A percentile compares a stretch with the other conserved stretches of the same genome.
phyloP scores from a whole-genome alignment of 1,140 invertebrate genomes.

The Drosophila virilis region DNA sequence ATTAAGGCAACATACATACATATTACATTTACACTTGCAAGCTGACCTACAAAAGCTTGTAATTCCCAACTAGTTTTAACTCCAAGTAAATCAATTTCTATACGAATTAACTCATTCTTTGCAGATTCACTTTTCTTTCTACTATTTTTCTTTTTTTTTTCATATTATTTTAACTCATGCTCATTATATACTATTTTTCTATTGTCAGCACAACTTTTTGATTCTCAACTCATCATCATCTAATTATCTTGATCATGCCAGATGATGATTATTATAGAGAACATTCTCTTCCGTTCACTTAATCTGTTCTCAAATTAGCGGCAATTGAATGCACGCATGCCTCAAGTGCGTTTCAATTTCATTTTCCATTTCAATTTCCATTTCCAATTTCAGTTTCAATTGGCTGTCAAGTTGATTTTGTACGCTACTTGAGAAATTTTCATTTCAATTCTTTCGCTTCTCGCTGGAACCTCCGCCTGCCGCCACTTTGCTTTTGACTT shows the following conservation, averaged over 20 bases:
- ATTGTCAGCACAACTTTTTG: neutral
- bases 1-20: too few relatives aligned
- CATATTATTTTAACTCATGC: neutral
- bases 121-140: neutral
- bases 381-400: constrained; percentile 62
- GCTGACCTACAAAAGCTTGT: too few relatives aligned
- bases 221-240: constrained; percentile 5
- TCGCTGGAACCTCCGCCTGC: constrained; percentile 21
- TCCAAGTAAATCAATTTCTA: too few relatives aligned
- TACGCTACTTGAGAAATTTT: constrained; percentile 39
- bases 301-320: constrained; percentile 44
- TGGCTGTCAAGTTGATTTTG: constrained; percentile 61
- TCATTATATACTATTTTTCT: neutral
- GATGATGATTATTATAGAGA: constrained; percentile 3
- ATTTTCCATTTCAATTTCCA: constrained; percentile 46
- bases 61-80: too few relatives aligned
- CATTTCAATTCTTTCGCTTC: constrained; percentile 52
- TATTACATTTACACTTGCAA: too few relatives aligned
- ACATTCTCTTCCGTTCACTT: constrained; percentile 15
- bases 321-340: constrained; percentile 34
- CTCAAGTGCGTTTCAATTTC: constrained; percentile 73
- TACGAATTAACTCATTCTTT: too few relatives aligned
- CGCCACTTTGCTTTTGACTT: constrained; percentile 53
- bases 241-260: constrained; percentile 13
- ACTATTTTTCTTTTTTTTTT: too few relatives aligned